Evolutionary conservation across 1,140 invertebrate genomes (phyloP).

Genomic region (Danaus plexippus): DNA sequence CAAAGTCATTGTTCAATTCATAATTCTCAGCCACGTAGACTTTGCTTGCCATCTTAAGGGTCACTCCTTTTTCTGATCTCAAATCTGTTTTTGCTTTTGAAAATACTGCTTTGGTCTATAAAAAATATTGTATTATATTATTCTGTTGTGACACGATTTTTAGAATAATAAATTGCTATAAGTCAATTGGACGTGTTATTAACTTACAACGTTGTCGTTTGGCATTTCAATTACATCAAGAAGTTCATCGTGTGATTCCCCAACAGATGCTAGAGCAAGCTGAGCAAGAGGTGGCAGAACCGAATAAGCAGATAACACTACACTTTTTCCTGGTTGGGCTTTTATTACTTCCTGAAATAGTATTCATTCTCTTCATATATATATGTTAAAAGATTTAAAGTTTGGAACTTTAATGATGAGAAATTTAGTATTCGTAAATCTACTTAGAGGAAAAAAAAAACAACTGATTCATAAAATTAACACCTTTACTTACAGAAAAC

Average conservation of each 20-base stretch:
- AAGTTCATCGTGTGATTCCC: slow-evolving; percentile 29
- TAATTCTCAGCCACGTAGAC: slow-evolving; percentile 1
- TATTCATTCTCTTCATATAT: too few species aligned
- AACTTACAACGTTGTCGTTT: slow-evolving; percentile 28
- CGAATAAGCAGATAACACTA: slow-evolving; percentile 33
- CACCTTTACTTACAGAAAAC: slow-evolving; percentile 34
- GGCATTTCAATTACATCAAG: slow-evolving; percentile 25
- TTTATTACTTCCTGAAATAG: slow-evolving; percentile 28
- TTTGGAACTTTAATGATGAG: too few species aligned
- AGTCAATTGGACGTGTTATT: too few species aligned
- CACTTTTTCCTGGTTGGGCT: slow-evolving; percentile 21
- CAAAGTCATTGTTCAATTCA: slow-evolving; percentile 25
- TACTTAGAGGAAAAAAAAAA: background rate
- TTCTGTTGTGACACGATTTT: too few species aligned
- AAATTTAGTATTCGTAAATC: background rate
- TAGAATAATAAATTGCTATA: too few species aligned
- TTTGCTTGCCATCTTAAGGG: too few species aligned
- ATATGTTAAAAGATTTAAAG: too few species aligned
- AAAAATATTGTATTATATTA: slow-evolving; percentile 1
- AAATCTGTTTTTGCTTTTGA: too few species aligned
- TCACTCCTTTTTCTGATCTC: too few species aligned
- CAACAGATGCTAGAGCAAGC: slow-evolving; percentile 26
- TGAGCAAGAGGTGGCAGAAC: slow-evolving; percentile 29
- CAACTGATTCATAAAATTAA: background rate
- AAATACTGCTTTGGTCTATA: slow-evolving; percentile 33